Evolutionary conservation across 2,888 invertebrate species (phyloP), one percentile per base, ranked within the genome.

Genomic region (Diogma glabrata): DNA sequence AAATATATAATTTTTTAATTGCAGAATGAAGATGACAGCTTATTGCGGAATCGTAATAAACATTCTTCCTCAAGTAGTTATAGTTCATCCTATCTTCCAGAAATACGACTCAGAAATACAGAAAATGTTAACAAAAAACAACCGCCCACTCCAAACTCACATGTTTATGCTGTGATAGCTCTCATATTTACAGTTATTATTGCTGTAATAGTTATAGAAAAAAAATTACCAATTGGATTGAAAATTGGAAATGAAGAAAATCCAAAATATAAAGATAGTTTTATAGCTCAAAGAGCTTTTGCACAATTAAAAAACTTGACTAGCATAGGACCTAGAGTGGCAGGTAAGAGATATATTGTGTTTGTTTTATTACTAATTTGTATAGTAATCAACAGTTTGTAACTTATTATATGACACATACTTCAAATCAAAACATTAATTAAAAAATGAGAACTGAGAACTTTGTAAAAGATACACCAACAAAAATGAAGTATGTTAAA

Each of bases 221-320:
- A 79, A 59, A 71, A 75, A 65, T 67, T 82, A 61, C 83, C 82
- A 1, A 67, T 64, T 51, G 77, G 78, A 20, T 67, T 75, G 50
- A 69, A 67, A 52, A 65, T 46, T 3, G 23, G 12, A 10, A 17
- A 51, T 33, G 38, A 47, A 22, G 33, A 48, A 33, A 33, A 33
- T 7, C 47, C 14, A 53, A 52, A 51, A 26, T 52, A 61, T 55
- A 63, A 72, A 10, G 69, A 68, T 30, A 66, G 69, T 53, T 82
- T 82, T 61, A 73, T 79, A 47, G 77, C 80, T 19, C 78, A 80
- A 63, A 68, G 80, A 59, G 82, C 83, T 1, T 69, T 74, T 56
- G 65, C 72, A 57, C 74, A 78, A 63, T 66, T 84, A 46, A 65
- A 73, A 40, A 68, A 73, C 53, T 64, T 84, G 20, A 78, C 80